These are phyloP conservation scores for Platyura marginata DNA, from an alignment of 1,140 invertebrate genomes.

Conservation along the genomic window DNA sequence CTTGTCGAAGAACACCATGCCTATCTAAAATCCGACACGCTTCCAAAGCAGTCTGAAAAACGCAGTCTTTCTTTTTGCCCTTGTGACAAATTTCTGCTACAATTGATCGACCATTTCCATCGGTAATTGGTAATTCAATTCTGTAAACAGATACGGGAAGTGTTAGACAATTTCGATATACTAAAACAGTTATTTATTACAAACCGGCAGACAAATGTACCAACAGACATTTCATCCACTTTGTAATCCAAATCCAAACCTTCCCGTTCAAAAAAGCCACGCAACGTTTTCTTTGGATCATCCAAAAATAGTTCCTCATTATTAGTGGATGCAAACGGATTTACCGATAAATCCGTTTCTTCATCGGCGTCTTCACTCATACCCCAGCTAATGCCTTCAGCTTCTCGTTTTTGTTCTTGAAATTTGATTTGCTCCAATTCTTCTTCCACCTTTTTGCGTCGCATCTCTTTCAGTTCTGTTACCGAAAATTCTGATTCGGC, in stretches of 20 bases:
- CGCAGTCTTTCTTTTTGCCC: conserved; percentile 89
- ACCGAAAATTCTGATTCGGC: conserved; percentile 63
- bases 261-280: conserved; percentile 90
- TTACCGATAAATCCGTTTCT: conserved; percentile 58
- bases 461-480: conserved; percentile 54
- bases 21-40: conserved; percentile 83
- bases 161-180: conserved; percentile 5
- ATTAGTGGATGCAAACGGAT: conserved; percentile 59
- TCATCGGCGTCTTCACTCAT: conserved; percentile 85
- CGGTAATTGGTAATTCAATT: conserved; percentile 58
- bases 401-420: conserved; percentile 36
- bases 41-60: conserved; percentile 82
- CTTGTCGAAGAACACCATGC: conserved; percentile 55
- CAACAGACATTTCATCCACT: conserved; percentile 59
- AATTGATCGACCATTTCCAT: conserved; percentile 47
- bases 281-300: conserved; percentile 88
- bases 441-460: conserved; percentile 26
- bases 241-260: conserved; percentile 72
- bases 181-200: background rate
- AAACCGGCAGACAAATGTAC: conserved; percentile 47
- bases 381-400: conserved; percentile 75
- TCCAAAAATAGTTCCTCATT: conserved; percentile 82
- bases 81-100: conserved; percentile 70
- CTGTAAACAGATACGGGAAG: conserved; percentile 30
- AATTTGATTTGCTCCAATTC: conserved; percentile 28